phyloP scores from a whole-genome alignment of 2,797 vertebrate species.

The Tamandua tetradactyla region DNA sequence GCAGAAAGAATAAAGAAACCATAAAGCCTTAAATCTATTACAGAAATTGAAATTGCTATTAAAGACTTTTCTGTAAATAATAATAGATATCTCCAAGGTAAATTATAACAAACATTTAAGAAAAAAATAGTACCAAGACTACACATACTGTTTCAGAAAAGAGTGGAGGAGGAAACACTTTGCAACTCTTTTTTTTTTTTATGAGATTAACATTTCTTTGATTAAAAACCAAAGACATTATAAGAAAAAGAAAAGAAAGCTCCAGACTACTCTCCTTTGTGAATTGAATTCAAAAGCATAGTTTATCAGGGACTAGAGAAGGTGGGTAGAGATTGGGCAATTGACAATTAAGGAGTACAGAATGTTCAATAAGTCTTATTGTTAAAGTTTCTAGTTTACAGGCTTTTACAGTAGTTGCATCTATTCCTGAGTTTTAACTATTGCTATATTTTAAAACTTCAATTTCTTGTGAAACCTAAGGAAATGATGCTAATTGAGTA shows the following conservation, averaged over 20 bases:
- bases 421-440: too few species aligned
- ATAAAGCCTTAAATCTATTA: not conserved
- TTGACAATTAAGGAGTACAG: too few species aligned
- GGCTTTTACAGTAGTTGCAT: too few species aligned
- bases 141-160: not conserved
- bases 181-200: not conserved
- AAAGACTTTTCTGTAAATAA: not conserved
- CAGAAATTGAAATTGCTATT: slow-evolving; percentile 9
- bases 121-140: not conserved
- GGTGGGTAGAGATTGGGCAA: too few species aligned
- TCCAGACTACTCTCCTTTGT: not conserved
- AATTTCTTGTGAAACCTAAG: too few species aligned
- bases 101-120: not conserved
- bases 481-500: too few species aligned
- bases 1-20: not conserved
- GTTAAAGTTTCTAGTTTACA: too few species aligned
- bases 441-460: too few species aligned
- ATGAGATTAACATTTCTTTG: not conserved
- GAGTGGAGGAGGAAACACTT: not conserved
- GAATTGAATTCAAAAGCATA: too few species aligned
- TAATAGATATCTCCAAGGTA: not conserved
- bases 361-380: too few species aligned
- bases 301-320: too few species aligned
- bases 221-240: not conserved
- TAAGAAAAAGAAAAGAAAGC: not conserved